These are phyloP conservation scores for Habropoda laboriosa DNA, from an alignment of 1,140 invertebrate genomes.

Conservation along the genomic window DNA sequence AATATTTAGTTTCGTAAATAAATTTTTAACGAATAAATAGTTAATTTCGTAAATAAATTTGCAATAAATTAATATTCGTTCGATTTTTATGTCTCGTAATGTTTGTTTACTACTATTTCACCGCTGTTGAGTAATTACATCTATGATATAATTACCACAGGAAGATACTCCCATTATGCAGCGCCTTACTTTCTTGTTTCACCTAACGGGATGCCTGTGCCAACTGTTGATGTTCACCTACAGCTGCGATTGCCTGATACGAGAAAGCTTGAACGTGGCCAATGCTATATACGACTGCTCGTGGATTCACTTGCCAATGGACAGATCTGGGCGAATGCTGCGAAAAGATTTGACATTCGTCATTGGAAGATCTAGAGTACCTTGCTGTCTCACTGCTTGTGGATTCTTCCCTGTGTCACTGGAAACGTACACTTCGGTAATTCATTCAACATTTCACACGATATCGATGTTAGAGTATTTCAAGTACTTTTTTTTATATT, in stretches of 20 bases:
- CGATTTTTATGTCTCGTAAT: too few species aligned
- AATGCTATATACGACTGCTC: slow-evolving; percentile 29
- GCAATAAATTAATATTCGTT: too few species aligned
- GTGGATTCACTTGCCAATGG: slow-evolving; percentile 11
- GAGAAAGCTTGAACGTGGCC: slow-evolving; percentile 23
- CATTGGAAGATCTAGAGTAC: slow-evolving; percentile 28
- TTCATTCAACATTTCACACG: background rate
- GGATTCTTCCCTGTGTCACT: slow-evolving; percentile 56
- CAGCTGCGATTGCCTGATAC: slow-evolving; percentile 48
- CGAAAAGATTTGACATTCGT: slow-evolving; percentile 42
- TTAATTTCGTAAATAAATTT: too few species aligned
- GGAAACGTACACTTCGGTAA: slow-evolving; percentile 57
- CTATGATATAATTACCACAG: background rate
- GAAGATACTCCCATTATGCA: background rate
- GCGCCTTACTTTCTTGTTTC: slow-evolving; percentile 1
- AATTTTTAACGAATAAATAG: too few species aligned
- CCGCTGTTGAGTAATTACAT: too few species aligned
- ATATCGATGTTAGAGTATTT: too few species aligned
- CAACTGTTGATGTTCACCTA: slow-evolving; percentile 55
- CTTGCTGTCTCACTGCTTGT: slow-evolving; percentile 52
- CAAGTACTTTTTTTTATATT: background rate
- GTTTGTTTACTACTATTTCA: too few species aligned
- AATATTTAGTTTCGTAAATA: too few species aligned
- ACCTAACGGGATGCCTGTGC: background rate
- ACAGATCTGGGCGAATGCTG: slow-evolving; percentile 18